These are phyloP conservation scores for Antedon mediterranea DNA, from an alignment of 53 echinoderm and acorn worm species.

Conservation along the genomic window DNA sequence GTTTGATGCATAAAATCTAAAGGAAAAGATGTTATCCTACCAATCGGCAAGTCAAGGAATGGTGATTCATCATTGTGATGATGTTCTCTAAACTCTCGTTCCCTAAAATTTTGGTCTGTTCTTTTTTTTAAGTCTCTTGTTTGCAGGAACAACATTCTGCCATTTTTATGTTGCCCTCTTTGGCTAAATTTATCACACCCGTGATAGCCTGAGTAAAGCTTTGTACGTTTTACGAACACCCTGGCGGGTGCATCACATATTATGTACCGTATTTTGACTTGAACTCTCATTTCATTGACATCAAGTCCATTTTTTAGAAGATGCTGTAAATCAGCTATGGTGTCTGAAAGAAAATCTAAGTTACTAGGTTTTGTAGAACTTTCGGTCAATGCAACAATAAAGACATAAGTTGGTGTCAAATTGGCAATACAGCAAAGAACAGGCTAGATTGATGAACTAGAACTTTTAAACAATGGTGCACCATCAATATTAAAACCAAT, in stretches of 20 bases:
- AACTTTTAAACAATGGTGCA: too few relatives aligned
- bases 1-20: too few relatives aligned
- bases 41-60: too few relatives aligned
- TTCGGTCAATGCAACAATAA: conserved; percentile 28
- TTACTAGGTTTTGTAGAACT: conserved; percentile 30
- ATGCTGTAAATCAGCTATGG: conserved; percentile 22
- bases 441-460: too few relatives aligned
- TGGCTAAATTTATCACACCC: conserved; percentile 53
- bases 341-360: conserved; percentile 22
- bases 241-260: conserved; percentile 13
- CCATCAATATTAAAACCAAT: too few relatives aligned
- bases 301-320: conserved; percentile 21
- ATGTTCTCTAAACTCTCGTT: conserved; percentile 25
- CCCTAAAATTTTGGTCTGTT: conserved; percentile 38
- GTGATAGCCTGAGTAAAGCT: conserved; percentile 35
- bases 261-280: background rate
- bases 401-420: conserved; percentile 16
- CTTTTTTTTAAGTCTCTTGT: conserved; percentile 22
- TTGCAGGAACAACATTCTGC: conserved; percentile 42
- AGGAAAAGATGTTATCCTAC: too few relatives aligned
- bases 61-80: conserved; percentile 19
- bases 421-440: conserved; percentile 31
- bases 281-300: conserved; percentile 18
- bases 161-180: conserved; percentile 34
- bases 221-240: conserved; percentile 36